Evolutionary conservation across 2,113 vertebrate genomes (phyloP).

Genomic region (Panurus biarmicus): DNA sequence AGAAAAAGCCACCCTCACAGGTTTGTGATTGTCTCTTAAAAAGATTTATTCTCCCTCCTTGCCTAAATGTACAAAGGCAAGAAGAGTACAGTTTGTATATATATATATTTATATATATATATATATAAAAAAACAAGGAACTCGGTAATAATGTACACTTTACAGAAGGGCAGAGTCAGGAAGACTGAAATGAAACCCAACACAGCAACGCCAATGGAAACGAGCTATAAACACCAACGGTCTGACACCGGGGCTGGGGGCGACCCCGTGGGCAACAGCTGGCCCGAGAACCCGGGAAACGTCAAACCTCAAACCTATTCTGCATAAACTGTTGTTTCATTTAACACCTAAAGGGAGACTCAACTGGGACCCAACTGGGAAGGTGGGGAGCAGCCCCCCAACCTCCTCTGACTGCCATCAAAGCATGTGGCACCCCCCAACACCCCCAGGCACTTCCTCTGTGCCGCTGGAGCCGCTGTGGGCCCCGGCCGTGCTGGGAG

Average conservation of each 20-base stretch:
- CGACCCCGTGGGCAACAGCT: neutral
- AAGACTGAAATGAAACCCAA: slow-evolving; percentile 83
- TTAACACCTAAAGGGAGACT: slow-evolving; percentile 6
- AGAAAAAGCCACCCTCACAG: slow-evolving; percentile 74
- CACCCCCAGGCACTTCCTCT: neutral
- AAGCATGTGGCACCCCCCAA: neutral
- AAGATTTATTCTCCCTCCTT: slow-evolving; percentile 96
- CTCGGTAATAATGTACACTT: slow-evolving; percentile 92
- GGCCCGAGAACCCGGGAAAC: slow-evolving; percentile 20
- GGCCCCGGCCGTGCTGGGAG: neutral
- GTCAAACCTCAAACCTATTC: slow-evolving; percentile 50
- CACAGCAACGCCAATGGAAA: slow-evolving; percentile 76
- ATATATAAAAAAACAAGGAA: slow-evolving; percentile 88
- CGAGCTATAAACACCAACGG: slow-evolving; percentile 84
- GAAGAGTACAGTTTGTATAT: slow-evolving; percentile 86
- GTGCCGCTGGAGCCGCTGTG: neutral
- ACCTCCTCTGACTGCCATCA: neutral
- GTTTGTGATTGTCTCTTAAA: slow-evolving; percentile 95
- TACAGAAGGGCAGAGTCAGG: slow-evolving; percentile 82
- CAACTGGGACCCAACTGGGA: neutral
- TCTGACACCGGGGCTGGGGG: slow-evolving; percentile 51
- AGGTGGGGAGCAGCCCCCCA: neutral
- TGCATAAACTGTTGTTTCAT: slow-evolving; percentile 9
- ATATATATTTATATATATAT: slow-evolving; percentile 71
- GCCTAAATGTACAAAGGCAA: slow-evolving; percentile 95